Conservation (phyloP, 2,888 invertebrate genomes). For the Dynastes hyllus region DNA sequence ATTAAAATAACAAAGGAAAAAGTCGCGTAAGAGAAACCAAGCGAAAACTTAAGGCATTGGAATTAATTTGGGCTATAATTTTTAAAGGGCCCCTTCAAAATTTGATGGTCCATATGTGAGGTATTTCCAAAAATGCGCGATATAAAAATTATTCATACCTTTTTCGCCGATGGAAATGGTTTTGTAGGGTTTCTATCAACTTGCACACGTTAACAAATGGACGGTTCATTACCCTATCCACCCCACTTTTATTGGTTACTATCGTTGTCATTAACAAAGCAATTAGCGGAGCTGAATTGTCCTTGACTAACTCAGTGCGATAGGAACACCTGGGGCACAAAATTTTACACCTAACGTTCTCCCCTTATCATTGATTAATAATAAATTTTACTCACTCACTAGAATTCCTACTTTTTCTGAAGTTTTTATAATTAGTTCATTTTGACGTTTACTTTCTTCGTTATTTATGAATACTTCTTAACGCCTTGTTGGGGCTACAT, state of each 20-base stretch:
- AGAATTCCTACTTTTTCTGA: too few species aligned
- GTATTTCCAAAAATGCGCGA: conserved; percentile 43
- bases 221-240: conserved; percentile 57
- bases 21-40: conserved; percentile 62
- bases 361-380: conserved; percentile 11
- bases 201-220: conserved; percentile 56
- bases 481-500: conserved; percentile 25
- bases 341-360: conserved; percentile 47
- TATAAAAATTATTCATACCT: too few species aligned
- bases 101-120: conserved; percentile 62
- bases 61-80: conserved; percentile 60
- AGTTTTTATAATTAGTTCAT: background rate
- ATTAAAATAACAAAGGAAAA: conserved; percentile 62
- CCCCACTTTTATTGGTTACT: conserved; percentile 57
- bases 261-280: conserved; percentile 58
- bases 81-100: conserved; percentile 57
- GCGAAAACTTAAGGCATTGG: conserved; percentile 65
- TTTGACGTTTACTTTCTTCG: conserved; percentile 14
- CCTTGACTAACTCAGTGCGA: conserved; percentile 33
- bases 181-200: conserved; percentile 38
- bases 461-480: conserved; percentile 32
- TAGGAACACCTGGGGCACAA: conserved; percentile 54
- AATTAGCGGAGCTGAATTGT: conserved; percentile 57
- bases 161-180: too few species aligned
- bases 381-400: too few species aligned